Percentiles rank a stretch among this genome's conserved stretches.
Evolutionary conservation across 2,797 vertebrate species (phyloP).

Genomic region (Aeoliscus strigatus): DNA sequence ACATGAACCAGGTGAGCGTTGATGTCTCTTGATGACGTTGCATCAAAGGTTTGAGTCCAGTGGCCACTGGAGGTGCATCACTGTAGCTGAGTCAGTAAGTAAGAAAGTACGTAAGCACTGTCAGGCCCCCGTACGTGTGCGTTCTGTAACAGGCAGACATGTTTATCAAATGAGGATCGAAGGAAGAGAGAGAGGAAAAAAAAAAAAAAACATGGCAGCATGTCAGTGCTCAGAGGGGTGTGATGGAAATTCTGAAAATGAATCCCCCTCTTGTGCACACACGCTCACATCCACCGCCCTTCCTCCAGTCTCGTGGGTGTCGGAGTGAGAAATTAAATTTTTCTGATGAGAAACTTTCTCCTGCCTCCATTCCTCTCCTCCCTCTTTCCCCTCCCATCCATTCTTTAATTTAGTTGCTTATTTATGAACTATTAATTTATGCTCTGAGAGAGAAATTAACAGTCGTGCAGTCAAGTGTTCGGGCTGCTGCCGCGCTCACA

Average conservation of each 20-base stretch:
- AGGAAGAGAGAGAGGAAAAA: constrained; percentile 20
- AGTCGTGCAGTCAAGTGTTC: constrained; percentile 72
- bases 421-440: constrained; percentile 79
- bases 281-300: constrained; percentile 45
- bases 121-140: constrained; percentile 17
- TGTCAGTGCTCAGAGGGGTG: constrained; percentile 53
- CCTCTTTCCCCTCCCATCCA: constrained; percentile 65
- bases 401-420: constrained; percentile 79
- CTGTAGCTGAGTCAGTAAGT: too few species aligned
- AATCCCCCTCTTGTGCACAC: constrained; percentile 35
- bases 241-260: constrained; percentile 53
- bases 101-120: constrained; percentile 8
- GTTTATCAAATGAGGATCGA: constrained; percentile 51
- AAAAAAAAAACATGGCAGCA: constrained; percentile 39
- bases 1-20: too few species aligned
- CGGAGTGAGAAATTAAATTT: constrained; percentile 83
- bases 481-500: constrained; percentile 48
- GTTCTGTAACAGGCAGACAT: constrained; percentile 45
- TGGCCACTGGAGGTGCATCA: too few species aligned
- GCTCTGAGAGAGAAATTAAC: constrained; percentile 72
- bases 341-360: constrained; percentile 80
- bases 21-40: too few species aligned
- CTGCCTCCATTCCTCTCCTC: constrained; percentile 59
- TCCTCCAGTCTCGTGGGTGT: constrained; percentile 72
- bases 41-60: too few species aligned